Evolutionary conservation across 2,113 vertebrate genomes (phyloP), one percentile per base, ranked within the genome.

Genomic region (Daphoenositta chrysoptera): DNA sequence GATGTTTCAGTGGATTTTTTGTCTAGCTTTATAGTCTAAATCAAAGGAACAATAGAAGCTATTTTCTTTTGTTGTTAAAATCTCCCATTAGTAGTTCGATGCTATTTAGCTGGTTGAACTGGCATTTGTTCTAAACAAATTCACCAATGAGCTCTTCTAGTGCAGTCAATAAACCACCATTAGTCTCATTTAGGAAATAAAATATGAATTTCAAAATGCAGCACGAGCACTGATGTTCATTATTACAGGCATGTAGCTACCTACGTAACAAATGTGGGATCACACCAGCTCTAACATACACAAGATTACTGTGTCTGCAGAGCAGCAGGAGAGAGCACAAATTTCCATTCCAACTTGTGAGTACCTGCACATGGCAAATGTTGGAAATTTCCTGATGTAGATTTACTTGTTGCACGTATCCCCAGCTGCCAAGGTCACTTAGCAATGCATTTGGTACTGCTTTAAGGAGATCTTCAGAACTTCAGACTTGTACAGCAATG

Each of bases 61-160:
- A 75, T 94, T 93, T 87, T 77, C 45, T 88, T 73, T 56, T 65
- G 51, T 42, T 90, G 79, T 51, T 88, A 94, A 91, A 81, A 71
- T 83, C 66, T 83, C 33, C 75, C 71, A 73, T 94, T 90, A 90
- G 56, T 21, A 77, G 83, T 71, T 93, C 15, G 5, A 57, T 86
- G 50, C 30, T 20, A 63, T 80, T 94, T 83, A 90, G 39, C 24
- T 5, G 0, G 56, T 51, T 90, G 60, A 94, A 90, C 24, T 58
- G 68, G 26, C 37, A 73, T 83, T 89, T 81, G 13, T 47, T 83
- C 72, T 72, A 83, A 95, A 83, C 39, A 78, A 50, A 63, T 50
- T 19, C 58, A 72, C 75, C 66, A 66, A 42, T 53, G 63, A 82
- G 33, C 81, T 93, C 15, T 3, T 87, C 69, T 39, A 72, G 39